These are phyloP conservation scores for Microtus californicus DNA, from an alignment of 2,797 vertebrate genomes.

Conservation along the genomic window DNA sequence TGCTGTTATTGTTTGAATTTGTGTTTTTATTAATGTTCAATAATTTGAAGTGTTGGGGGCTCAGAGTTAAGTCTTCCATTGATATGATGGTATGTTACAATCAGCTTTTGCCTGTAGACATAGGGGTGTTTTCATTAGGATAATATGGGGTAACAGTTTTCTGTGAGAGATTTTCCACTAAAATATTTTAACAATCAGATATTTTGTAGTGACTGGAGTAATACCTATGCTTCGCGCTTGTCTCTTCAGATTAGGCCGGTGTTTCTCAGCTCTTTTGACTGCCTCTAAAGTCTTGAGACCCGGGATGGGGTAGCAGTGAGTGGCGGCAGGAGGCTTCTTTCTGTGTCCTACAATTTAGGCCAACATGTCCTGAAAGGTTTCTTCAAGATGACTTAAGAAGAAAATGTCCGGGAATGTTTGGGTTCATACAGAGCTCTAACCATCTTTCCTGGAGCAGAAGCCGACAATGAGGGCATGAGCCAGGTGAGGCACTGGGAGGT, in stretches of 20 bases:
- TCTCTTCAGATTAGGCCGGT: background rate
- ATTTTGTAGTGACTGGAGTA: constrained; percentile 8
- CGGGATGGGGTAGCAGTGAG: background rate
- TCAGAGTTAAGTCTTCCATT: background rate
- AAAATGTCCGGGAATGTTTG: background rate
- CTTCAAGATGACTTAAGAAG: background rate
- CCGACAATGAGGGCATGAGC: background rate
- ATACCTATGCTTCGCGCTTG: background rate
- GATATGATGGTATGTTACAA: background rate
- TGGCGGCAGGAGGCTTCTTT: background rate
- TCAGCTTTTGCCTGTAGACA: background rate
- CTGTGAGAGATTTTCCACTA: background rate
- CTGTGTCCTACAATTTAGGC: background rate
- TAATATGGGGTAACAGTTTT: background rate
- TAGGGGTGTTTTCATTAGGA: background rate
- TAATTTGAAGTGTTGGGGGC: background rate
- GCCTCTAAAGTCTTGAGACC: background rate
- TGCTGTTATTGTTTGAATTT: background rate
- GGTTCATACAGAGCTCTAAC: background rate
- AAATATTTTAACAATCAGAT: constrained; percentile 17
- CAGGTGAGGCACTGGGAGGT: background rate
- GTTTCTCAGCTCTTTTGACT: background rate
- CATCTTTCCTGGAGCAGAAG: background rate
- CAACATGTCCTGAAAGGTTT: background rate
- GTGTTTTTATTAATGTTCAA: background rate